Evolutionary conservation across 64 coral and sea anemone genomes (phyloP), one percentile per base, ranked within the genome.

Genomic region (Actinia tenebrosa): DNA sequence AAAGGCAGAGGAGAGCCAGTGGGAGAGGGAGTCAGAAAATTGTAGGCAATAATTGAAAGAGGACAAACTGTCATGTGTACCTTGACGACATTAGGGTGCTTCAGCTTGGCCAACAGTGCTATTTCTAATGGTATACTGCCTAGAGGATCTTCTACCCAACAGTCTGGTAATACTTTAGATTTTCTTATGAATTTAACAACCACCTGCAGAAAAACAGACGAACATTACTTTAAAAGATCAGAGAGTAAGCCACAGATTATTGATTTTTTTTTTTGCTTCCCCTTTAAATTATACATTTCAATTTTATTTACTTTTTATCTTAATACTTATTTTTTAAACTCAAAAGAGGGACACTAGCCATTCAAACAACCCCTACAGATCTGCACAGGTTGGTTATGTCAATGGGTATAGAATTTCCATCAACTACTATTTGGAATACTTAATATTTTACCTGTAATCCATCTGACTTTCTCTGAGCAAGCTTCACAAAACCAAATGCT

Each of bases 101-200:
- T 95, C 16, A 99, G 60, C 43, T 93, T 93, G 20, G 97, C 87
- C n/a, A 99, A 79, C 20, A 99, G 68, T 77, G 97, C 85, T 64
- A 99, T 92, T 64, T 99, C 97, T 72, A 95, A 86, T 20, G 97
- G 93, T 88, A 99, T 89, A 44, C 81, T 85, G 23, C 97, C 97
- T 14, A 99, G 50, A 19, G 93, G 62, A 26, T 95, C 97, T 4
- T 99, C 93, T 7, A 94, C 78, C 97, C 97, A 99, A 66, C 93
- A 99, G 69, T 94, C 97, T 30, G 86, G 53, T 17, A 99, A 78
- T 14, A 99, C 91, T 86, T 99, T 99, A 2, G 93, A 85, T 88
- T 99, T 99, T 26, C 86, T 84, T 54, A 99, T 99, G 44, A 99
- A 99, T 87, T 99, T 99, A 15, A 99, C 97, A 10, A 99, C 94